Percentiles rank a stretch among this genome's conserved stretches.
These are phyloP conservation scores for Philaenus spumarius DNA, from an alignment of 1,140 invertebrate species.

Conservation along the genomic window DNA sequence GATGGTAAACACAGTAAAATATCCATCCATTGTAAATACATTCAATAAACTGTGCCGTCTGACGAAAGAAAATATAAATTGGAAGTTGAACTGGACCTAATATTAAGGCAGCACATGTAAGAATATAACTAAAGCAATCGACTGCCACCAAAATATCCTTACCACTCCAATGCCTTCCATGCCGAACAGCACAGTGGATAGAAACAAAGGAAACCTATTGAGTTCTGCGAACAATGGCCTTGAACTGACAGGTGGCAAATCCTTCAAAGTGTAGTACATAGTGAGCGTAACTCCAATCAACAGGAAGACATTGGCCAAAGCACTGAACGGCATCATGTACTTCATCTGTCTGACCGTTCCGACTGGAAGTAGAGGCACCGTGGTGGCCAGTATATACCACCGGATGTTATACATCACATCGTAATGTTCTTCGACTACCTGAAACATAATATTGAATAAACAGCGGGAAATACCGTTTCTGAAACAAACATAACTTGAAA, in stretches of 20 bases:
- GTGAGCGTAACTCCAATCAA: conserved; percentile 57
- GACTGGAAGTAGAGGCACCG: conserved; percentile 50
- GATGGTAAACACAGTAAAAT: too few relatives aligned
- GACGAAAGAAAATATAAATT: too few relatives aligned
- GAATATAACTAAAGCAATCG: too few relatives aligned
- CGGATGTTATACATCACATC: conserved; percentile 11
- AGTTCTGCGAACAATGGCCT: neutral
- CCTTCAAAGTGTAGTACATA: conserved; percentile 59
- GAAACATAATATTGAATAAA: conserved; percentile 3
- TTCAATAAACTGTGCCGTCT: too few relatives aligned
- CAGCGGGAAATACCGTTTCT: neutral
- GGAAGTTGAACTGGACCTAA: too few relatives aligned
- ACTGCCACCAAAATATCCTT: too few relatives aligned
- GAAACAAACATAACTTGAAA: neutral
- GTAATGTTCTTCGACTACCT: conserved; percentile 14
- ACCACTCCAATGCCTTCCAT: conserved; percentile 72
- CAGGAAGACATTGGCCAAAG: conserved; percentile 59
- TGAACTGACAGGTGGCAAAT: conserved; percentile 8
- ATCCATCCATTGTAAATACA: too few relatives aligned
- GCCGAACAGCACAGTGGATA: conserved; percentile 62
- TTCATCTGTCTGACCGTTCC: conserved; percentile 63
- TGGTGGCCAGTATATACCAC: conserved; percentile 29
- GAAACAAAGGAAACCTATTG: conserved; percentile 23
- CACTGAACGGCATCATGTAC: conserved; percentile 66
- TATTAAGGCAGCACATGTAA: too few relatives aligned